Evolutionary conservation across 2,888 invertebrate species (phyloP), one percentile per base, ranked within the genome.

Genomic region (Habrosyne pyritoides): DNA sequence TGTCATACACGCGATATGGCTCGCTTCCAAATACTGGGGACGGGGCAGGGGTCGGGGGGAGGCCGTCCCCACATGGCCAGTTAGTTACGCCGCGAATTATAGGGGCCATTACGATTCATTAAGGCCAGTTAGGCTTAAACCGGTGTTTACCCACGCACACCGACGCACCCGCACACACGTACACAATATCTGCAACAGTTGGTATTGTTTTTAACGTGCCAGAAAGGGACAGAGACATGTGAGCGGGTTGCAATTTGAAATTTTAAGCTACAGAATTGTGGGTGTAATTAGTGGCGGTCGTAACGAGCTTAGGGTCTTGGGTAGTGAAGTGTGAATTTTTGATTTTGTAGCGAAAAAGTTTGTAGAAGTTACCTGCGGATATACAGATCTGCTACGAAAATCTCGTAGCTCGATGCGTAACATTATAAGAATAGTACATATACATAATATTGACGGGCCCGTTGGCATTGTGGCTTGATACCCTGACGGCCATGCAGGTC

Each of bases 91-190:
- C 91, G 91, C 93, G 92, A 93, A 93, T 93, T 93, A 93, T 93
- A 93, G 93, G 91, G 93, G 91, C 93, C 93, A 93, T 93, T 93
- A 93, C 93, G 93, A 93, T 93, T 93, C 93, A 93, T 93, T 93
- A 93, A 93, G 91, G 93, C 92, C 93, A 91, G 93, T 93, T 93
- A 93, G 92, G 93, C 92, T 93, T 93, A 91, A 93, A 91, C 90
- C 87, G 90, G 91, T 93, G 91, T 93, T 93, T 93, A 89, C 92
- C 76, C 87, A 91, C 90, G 78, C 91, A 90, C 89, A 91, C 91
- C 66, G 21, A 58, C 63, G 48, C 66, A 62, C 49, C 54, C 59
- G 58, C 71, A 56, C 77, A 79, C 82, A 80, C 68, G 63, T 66
- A 67, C 65, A 52, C 10, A 59, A 60, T 57, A 67, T 79, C 80